These are phyloP conservation scores for Mystacornis crossleyi DNA, from an alignment of 2,113 vertebrate species.

Conservation along the genomic window DNA sequence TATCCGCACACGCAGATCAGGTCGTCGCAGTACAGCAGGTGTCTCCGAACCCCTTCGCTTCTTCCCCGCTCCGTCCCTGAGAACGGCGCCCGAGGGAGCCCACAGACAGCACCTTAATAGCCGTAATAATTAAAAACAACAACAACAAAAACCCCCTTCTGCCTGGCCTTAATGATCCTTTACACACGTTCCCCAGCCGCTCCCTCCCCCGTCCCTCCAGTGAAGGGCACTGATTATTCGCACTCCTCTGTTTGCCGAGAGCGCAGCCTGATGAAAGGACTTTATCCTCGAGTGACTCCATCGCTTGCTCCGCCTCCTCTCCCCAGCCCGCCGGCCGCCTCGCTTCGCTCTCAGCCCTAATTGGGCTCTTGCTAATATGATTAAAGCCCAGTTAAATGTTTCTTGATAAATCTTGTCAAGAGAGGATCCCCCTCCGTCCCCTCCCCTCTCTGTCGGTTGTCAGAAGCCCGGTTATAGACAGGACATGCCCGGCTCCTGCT, in stretches of 20 bases:
- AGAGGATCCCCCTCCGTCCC: constrained; percentile 47
- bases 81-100: neutral
- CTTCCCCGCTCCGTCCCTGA: neutral
- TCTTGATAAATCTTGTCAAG: constrained; percentile 65
- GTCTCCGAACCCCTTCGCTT: neutral
- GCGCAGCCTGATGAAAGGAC: constrained; percentile 69
- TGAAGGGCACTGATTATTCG: constrained; percentile 55
- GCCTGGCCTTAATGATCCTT: constrained; percentile 59
- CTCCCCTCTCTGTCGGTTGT: constrained; percentile 30
- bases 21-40: constrained; percentile 6
- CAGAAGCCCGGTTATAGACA: constrained; percentile 55
- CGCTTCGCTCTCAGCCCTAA: constrained; percentile 64
- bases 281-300: constrained; percentile 77
- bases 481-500: constrained; percentile 60
- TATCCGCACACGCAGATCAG: neutral
- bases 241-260: constrained; percentile 33
- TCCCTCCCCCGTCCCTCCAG: constrained; percentile 30
- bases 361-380: constrained; percentile 75
- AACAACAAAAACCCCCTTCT: constrained; percentile 38
- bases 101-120: neutral
- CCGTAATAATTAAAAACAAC: constrained; percentile 48
- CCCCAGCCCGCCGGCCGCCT: constrained; percentile 16
- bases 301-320: constrained; percentile 45
- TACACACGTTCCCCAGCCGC: constrained; percentile 42
- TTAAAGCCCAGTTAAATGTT: constrained; percentile 75